Evolutionary conservation across 2,888 invertebrate genomes (phyloP), one percentile per base, ranked within the genome.

Genomic region (Nomada fucata): DNA sequence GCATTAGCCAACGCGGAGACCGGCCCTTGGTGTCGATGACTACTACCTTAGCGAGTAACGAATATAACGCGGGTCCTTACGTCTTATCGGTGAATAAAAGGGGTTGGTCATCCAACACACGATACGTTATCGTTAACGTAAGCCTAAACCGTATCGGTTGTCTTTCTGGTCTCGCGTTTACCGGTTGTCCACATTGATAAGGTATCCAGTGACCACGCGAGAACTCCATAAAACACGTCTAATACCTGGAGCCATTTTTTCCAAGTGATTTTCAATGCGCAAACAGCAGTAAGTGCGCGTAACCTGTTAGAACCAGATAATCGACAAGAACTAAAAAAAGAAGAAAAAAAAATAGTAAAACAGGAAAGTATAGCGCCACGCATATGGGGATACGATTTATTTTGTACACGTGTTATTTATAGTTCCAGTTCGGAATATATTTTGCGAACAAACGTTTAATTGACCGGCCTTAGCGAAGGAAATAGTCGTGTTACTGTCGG

Each of bases 351-450:
- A 50, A 4, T 18, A 18, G 23, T 3, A n/a, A 20, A 10, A n/a
- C 10, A n/a, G 53, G 7, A 76, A 71, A 71, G 59, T 67, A 15
- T 44, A 42, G 65, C 53, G 23, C 63, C 55, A 47, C 23, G 20
- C 42, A 42, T 52, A 55, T 23, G 47, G 55, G 44, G 50, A 53
- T 65, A 47, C 53, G 44, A 68, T 59, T 73, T 42, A 47, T 63
- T 77, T 26, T 36, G 53, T 60, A 64, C 44, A 10, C 29, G 26
- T 11, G 23, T 79, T 85, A 87, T 87, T 87, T 63, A 71, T 79
- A 61, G 64, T 29, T 59, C 85, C 63, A 60, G 65, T 53, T 52
- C n/a, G 7, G 68, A 47, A 50, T 59, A 59, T 18, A 69, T 69
- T 82, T 57, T 50, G n/a, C 26, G 55, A 52, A 75, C 77, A 61